These are phyloP conservation scores for Yoshiicerus persimilis DNA, from an alignment of 1,140 invertebrate species.

Conservation along the genomic window DNA sequence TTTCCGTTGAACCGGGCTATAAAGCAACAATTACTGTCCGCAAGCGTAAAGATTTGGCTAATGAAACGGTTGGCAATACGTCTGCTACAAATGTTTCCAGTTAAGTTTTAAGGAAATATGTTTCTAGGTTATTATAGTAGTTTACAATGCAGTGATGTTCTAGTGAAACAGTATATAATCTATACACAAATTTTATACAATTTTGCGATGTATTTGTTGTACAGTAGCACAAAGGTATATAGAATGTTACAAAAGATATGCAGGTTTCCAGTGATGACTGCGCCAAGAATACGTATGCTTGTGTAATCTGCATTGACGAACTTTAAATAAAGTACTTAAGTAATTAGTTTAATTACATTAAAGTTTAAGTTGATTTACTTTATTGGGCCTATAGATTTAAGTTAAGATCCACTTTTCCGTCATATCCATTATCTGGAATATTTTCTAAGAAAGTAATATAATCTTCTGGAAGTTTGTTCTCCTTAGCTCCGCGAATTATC, in stretches of 20 bases:
- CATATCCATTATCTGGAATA: constrained; percentile 69
- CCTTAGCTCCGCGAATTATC: constrained; percentile 66
- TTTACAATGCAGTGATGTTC: no score
- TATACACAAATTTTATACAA: no score
- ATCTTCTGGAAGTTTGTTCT: constrained; percentile 66
- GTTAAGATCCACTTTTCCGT: constrained; percentile 56
- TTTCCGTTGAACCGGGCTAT: constrained; percentile 41
- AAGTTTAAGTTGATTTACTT: background rate
- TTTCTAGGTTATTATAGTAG: background rate
- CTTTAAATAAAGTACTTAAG: no score
- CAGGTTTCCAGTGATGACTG: no score
- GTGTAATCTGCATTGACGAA: no score
- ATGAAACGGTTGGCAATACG: background rate
- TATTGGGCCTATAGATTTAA: constrained; percentile 34
- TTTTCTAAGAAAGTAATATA: constrained; percentile 66
- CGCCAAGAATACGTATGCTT: no score
- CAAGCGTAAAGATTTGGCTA: background rate
- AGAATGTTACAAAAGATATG: no score
- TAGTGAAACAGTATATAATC: no score
- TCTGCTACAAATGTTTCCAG: background rate
- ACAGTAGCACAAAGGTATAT: no score
- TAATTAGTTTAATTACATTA: background rate
- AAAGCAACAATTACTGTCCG: constrained; percentile 41
- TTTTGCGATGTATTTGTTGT: no score
- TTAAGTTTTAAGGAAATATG: background rate